phyloP scores from a whole-genome alignment of 2,797 vertebrate species.

The Austrolebias charrua region DNA sequence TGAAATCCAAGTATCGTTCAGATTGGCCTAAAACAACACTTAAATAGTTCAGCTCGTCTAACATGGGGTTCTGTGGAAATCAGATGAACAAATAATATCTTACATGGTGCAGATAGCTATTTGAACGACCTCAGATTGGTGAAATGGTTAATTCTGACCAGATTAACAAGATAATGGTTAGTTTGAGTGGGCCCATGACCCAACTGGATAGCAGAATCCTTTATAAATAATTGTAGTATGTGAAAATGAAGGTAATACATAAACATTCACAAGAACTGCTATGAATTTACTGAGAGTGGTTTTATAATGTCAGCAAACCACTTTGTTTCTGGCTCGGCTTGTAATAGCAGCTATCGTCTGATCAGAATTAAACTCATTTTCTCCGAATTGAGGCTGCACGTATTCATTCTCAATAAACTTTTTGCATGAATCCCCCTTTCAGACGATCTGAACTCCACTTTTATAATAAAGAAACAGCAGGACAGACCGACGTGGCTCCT shows the following conservation, averaged over 20 bases:
- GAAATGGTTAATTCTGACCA: not conserved
- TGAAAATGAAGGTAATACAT: not conserved
- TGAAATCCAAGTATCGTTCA: slow-evolving; percentile 32
- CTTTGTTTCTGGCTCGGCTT: too few species aligned
- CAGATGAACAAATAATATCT: not conserved
- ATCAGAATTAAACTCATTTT: not conserved
- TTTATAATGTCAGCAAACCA: too few species aligned
- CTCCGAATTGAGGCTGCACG: not conserved
- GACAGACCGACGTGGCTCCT: slow-evolving; percentile 37
- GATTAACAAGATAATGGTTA: not conserved
- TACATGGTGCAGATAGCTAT: not conserved
- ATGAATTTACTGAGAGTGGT: too few species aligned
- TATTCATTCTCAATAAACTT: not conserved
- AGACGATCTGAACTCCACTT: not conserved
- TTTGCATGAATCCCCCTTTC: not conserved
- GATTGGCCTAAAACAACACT: slow-evolving; percentile 15
- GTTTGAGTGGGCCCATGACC: not conserved
- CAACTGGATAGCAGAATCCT: not conserved
- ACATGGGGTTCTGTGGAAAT: not conserved
- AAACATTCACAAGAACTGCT: too few species aligned
- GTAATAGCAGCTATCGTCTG: not conserved
- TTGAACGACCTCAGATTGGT: not conserved
- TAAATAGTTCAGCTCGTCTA: not conserved
- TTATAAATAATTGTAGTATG: not conserved
- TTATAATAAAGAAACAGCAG: slow-evolving; percentile 2